These are phyloP conservation scores for Drosophila trapezifrons DNA, from an alignment of 1,140 invertebrate genomes.

Conservation along the genomic window DNA sequence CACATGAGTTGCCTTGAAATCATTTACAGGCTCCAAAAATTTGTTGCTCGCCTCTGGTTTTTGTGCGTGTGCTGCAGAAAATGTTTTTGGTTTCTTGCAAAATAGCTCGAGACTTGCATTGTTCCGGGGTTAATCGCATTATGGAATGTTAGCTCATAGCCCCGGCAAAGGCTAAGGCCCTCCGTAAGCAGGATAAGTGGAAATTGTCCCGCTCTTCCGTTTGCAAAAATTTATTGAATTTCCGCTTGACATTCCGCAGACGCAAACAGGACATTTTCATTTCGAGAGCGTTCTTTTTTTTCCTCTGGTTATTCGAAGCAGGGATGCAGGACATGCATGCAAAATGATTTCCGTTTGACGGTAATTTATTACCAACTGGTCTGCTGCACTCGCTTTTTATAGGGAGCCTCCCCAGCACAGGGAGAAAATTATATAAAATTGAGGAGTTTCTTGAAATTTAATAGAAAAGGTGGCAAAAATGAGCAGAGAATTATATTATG, in stretches of 20 bases:
- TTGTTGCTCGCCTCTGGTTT: slow-evolving; percentile 42
- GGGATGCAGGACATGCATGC: slow-evolving; percentile 46
- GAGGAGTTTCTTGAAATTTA: too few species aligned
- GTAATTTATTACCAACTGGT: slow-evolving; percentile 69
- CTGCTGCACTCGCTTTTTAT: slow-evolving; percentile 9
- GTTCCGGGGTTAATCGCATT: slow-evolving; percentile 44
- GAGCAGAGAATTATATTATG: background rate
- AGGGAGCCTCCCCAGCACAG: background rate
- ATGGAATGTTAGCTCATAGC: slow-evolving; percentile 32
- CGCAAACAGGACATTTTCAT: slow-evolving; percentile 48
- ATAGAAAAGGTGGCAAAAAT: background rate
- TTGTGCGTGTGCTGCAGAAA: slow-evolving; percentile 48
- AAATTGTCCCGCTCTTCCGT: slow-evolving; percentile 42
- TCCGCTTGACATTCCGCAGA: slow-evolving; percentile 54
- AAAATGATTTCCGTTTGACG: slow-evolving; percentile 76
- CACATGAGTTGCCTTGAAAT: slow-evolving; percentile 45
- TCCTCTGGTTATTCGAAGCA: slow-evolving; percentile 5
- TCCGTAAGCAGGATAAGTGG: slow-evolving; percentile 43
- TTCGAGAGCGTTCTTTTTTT: slow-evolving; percentile 24
- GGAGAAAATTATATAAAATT: background rate
- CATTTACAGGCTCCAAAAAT: slow-evolving; percentile 51
- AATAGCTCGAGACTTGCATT: slow-evolving; percentile 19
- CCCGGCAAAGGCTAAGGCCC: slow-evolving; percentile 7
- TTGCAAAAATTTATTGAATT: slow-evolving; percentile 66
- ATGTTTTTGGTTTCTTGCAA: slow-evolving; percentile 19